Base-by-base conservation (phyloP, 37 sponge, comb jelly and placozoan genomes). In the Chondrilla cf. caribensis region DNA sequence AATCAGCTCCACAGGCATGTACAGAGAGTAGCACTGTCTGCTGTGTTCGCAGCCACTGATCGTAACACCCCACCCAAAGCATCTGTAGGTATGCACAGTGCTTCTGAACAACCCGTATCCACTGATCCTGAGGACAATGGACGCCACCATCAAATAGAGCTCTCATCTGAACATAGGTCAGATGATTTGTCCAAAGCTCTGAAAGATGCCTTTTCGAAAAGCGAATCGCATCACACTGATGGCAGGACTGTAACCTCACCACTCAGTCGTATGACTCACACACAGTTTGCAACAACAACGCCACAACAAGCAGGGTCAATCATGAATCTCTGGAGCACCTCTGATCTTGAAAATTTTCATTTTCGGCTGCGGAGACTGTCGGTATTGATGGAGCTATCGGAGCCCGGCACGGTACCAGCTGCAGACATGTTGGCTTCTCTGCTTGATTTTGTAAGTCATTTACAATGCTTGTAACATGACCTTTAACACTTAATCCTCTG, bases 11-110 rank as follows among this genome's bases (percentile, higher is more conserved):
- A 82, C 70, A 87, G 80, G 82, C 87, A 91, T 80, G 58, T 87
- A 19, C 87, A 91, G 9, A 84, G 91, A 44, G 84, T 91, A 18
- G 91, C 87, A 55, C 84, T 87, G 38, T 87, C 91, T 70, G 82
- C 84, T 11, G 64, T 91, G 0, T 79, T 87, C n/a, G 84, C 87
- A 2, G 55, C 40, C 32, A 31, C 37, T 38, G 55, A 38, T 8
- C 9, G 38, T 5, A 47, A 11, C 11, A 14, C 9, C 51, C 9
- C 11, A 47, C 43, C 78, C 4, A 6, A 5, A 32, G 24, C 75
- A 38, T 14, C 9, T 14, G 51, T 6, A 11, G 5, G 5, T 64
- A 64, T 64, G 38, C 3, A 31, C 38, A 36, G 29, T 3, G 38
- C 37, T 0, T 36, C 51, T 39, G 35, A 14, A 2, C 28, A n/a